Evolutionary conservation across 2,797 vertebrate species (phyloP), one percentile per base, ranked within the genome.

Genomic region (Sebastes aleutianus): DNA sequence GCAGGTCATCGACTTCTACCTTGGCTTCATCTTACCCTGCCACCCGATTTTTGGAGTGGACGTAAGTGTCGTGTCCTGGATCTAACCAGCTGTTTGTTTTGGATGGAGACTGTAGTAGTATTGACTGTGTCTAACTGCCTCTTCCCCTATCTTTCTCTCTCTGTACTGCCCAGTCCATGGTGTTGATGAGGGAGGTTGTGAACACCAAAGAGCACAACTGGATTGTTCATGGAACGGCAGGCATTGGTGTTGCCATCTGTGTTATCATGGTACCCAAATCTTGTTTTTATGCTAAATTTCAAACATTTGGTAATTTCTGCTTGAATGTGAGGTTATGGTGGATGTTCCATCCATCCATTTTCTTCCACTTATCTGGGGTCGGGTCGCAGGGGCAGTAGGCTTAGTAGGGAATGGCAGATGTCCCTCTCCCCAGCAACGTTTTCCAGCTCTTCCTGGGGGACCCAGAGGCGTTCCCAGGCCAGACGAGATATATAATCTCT

Each of bases 1-100:
- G 84, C 95, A 97, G 89, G 90, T 97, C 83, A 85, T 97, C 16
- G 93, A 95, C 88, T 93, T 94, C 91, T 95, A 93, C 79, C 89
- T 94, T 47, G 75, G 93, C 61, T 92, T 93, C 70, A 62, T 94
- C 64, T 76, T 95, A 54, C 92, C 92, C 20, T 93, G 84, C 79
- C 91, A 90, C 70, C 92, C 94, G 0, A 86, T 95, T 70, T 91
- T 95, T 79, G 93, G 94, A 82, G 75, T 76, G 82, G 92, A 95
- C 0, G 94, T 95, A 89, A 95, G 94, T 91, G 13, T 75, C 24
- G 2, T 9, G 6, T 27, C 14, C 5, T 26, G 34, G 27, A 70
- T 64, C 22, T 63, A 57, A 74, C 36, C n/a, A 29, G 62, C 36
- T 74, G 34, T 61, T 74, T 61, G 13, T 66, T 69, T 69, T 63